A percentile compares a stretch with the other conserved stretches of the same genome.
These are phyloP conservation scores for Chaetorhynchus papuensis DNA, from an alignment of 2,113 vertebrate genomes.

Conservation along the genomic window DNA sequence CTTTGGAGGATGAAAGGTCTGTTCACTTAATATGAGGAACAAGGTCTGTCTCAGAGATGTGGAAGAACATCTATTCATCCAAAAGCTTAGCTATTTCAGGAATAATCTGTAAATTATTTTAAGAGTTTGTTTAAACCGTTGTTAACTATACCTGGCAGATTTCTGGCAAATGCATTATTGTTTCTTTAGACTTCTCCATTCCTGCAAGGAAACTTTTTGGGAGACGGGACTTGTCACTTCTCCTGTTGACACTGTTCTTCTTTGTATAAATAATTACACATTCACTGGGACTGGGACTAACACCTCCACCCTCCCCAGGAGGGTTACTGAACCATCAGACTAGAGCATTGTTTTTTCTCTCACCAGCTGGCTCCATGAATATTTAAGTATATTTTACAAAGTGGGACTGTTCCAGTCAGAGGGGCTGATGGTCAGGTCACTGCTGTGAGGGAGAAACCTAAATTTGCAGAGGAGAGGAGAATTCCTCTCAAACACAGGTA, in stretches of 20 bases:
- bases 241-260: slow-evolving; percentile 9
- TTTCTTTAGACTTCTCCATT: slow-evolving; percentile 16
- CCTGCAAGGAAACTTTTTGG: background rate
- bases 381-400: slow-evolving; percentile 29
- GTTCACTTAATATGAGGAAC: slow-evolving; percentile 49
- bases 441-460: background rate
- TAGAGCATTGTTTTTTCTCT: slow-evolving; percentile 46
- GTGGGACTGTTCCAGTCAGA: slow-evolving; percentile 24
- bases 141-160: slow-evolving; percentile 28
- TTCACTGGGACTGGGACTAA: slow-evolving; percentile 10
- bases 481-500: background rate
- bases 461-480: background rate
- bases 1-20: slow-evolving; percentile 52
- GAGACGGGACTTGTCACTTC: background rate
- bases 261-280: slow-evolving; percentile 40
- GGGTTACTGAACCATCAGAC: background rate
- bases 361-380: slow-evolving; percentile 35
- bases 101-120: slow-evolving; percentile 53
- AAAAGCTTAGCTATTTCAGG: slow-evolving; percentile 50
- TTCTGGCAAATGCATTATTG: slow-evolving; percentile 23
- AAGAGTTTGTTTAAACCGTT: slow-evolving; percentile 42
- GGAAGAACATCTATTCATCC: slow-evolving; percentile 43
- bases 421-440: background rate
- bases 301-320: slow-evolving; percentile 33
- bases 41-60: slow-evolving; percentile 52